Percentiles rank a stretch among this genome's conserved stretches.
These are phyloP conservation scores for Cyclopterus lumpus DNA, from an alignment of 2,797 vertebrate genomes.

Conservation along the genomic window DNA sequence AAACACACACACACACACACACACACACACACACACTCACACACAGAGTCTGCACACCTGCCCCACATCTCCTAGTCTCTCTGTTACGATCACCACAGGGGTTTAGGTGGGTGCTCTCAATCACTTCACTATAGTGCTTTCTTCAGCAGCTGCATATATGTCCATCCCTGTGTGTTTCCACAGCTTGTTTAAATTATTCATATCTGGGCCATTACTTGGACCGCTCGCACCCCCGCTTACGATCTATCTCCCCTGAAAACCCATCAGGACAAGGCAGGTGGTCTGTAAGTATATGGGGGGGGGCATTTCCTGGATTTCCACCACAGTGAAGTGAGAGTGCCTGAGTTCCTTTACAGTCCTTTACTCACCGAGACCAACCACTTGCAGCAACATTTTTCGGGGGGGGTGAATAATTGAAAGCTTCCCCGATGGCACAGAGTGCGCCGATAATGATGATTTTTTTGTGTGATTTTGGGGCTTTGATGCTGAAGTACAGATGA, in stretches of 20 bases:
- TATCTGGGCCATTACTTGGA: slow-evolving; percentile 68
- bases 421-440: slow-evolving; percentile 41
- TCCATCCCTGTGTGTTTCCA: slow-evolving; percentile 67
- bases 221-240: slow-evolving; percentile 23
- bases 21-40: slow-evolving; percentile 7
- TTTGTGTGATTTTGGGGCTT: slow-evolving; percentile 53
- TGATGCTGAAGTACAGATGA: slow-evolving; percentile 42
- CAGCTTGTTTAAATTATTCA: slow-evolving; percentile 80
- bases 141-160: slow-evolving; percentile 48
- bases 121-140: slow-evolving; percentile 65
- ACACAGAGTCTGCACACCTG: slow-evolving; percentile 18
- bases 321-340: slow-evolving; percentile 29
- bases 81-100: slow-evolving; percentile 25
- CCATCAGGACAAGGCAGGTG: slow-evolving; percentile 70
- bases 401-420: slow-evolving; percentile 75
- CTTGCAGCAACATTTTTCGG: slow-evolving; percentile 55
- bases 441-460: slow-evolving; percentile 52
- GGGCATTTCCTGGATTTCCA: slow-evolving; percentile 39
- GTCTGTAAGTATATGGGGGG: slow-evolving; percentile 44
- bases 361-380: slow-evolving; percentile 49
- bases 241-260: slow-evolving; percentile 38
- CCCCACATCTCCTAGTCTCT: slow-evolving; percentile 1
- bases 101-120: slow-evolving; percentile 50
- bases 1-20: slow-evolving; percentile 7
- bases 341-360: slow-evolving; percentile 41